Base-by-base conservation (phyloP, 2,113 vertebrate genomes). In the Serinus canaria region DNA sequence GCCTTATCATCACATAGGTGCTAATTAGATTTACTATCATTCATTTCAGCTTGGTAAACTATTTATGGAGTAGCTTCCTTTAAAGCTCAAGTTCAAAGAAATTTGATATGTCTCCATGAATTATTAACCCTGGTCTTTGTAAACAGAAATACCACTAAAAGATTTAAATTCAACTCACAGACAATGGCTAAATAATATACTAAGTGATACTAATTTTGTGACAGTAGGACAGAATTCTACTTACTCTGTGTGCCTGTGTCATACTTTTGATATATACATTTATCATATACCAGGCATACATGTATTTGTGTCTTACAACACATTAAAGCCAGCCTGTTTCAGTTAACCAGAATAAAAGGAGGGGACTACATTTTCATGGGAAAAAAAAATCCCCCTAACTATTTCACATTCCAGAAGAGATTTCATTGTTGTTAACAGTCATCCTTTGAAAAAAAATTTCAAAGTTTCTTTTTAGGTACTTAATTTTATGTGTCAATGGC, bases 81-180 rank as follows among this genome's bases (percentile, higher is more conserved):
- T 94, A 95, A 96, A 94, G 94, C 81, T 60, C 76, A 78, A 87
- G 92, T 95, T 96, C 95, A 95, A 92, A 94, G 92, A 91, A 87
- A 92, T 84, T 72, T 67, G 60, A 9, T 44, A 78, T 8, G 37
- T 52, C 67, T 81, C 62, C 46, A 84, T 50, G 66, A 91, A 92
- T 95, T 91, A 95, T 93, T 95, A 97, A 94, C 80, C 77, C 66
- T 49, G 46, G 21, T 15, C 81, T 94, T 87, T 89, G 75, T 69
- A 68, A 93, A 94, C 10, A 82, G 77, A 78, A 85, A 91, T 58
- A 85, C 25, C 50, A 41, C 60, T 55, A 56, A 20, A 76, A 89
- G 50, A 94, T 87, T 72, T 79, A 60, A 86, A 91, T 68, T 89
- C 53, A 72, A 47, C 25, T 78, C 64, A 56, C 35, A 63, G 31